phyloP scores from a whole-genome alignment of 2,888 invertebrate species.

The Spisula solida region DNA sequence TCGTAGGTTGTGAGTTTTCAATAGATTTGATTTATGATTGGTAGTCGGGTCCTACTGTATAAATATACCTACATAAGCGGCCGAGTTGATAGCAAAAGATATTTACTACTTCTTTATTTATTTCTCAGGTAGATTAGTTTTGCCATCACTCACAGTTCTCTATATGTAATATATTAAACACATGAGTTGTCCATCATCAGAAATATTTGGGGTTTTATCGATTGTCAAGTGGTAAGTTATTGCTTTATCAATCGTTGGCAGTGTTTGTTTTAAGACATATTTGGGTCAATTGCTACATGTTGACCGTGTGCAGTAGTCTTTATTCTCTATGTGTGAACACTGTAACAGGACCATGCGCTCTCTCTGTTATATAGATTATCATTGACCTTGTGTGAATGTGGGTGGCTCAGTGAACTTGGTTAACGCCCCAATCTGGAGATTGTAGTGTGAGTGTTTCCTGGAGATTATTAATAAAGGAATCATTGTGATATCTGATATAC shows the following conservation, averaged over 20 bases:
- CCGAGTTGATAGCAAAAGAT: background rate
- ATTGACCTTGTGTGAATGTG: background rate
- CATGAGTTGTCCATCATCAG: background rate
- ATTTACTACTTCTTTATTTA: background rate
- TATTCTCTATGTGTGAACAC: background rate
- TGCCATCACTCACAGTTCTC: background rate
- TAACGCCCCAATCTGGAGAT: conserved; percentile 13
- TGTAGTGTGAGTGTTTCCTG: background rate
- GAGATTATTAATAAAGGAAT: background rate
- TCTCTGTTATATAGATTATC: background rate
- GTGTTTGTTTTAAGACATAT: background rate
- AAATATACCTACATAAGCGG: background rate
- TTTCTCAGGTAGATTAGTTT: background rate
- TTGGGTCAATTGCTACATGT: background rate
- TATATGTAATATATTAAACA: background rate
- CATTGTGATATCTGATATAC: background rate
- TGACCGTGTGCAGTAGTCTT: background rate
- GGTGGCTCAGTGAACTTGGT: background rate
- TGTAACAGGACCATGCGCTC: background rate
- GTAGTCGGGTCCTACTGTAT: background rate
- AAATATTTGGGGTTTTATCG: conserved; percentile 2
- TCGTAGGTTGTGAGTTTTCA: background rate
- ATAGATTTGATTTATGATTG: background rate
- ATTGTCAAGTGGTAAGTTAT: conserved; percentile 22
- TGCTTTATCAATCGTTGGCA: background rate